A percentile compares a stretch with the other conserved stretches of the same genome.
Evolutionary conservation across 2,113 vertebrate species (phyloP).

Genomic region (Illadopsis cleaveri): DNA sequence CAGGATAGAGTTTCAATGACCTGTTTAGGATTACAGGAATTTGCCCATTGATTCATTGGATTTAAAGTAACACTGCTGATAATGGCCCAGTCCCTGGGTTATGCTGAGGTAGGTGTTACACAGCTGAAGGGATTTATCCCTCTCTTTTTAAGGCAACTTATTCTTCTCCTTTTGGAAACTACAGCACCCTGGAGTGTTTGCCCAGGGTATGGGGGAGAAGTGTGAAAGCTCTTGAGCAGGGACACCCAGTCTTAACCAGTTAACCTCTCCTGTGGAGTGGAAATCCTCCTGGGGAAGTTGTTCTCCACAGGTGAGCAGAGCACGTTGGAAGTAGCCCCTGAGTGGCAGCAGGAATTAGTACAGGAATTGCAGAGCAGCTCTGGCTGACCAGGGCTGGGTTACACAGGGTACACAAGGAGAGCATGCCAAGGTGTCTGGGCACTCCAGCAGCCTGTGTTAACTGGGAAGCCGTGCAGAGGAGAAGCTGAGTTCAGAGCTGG

Average conservation of each 20-base stretch:
- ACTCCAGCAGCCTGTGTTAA: conserved; percentile 29
- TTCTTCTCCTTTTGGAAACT: not conserved
- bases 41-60: not conserved
- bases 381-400: not conserved
- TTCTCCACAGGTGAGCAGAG: not conserved
- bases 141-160: not conserved
- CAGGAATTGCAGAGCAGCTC: not conserved
- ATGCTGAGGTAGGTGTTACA: not conserved
- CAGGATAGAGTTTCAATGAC: not conserved
- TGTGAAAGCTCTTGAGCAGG: not conserved
- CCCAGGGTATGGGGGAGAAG: not conserved
- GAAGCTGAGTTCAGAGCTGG: not conserved
- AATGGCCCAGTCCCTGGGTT: not conserved
- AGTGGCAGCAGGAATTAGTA: not conserved
- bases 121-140: not conserved
- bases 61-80: not conserved
- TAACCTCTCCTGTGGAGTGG: not conserved
- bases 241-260: not conserved
- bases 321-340: not conserved
- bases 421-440: not conserved
- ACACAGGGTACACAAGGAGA: not conserved
- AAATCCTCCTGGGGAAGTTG: not conserved
- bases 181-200: not conserved
- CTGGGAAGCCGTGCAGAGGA: not conserved
- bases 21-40: not conserved